These are phyloP conservation scores for Microtus oregoni DNA, from an alignment of 2,113 vertebrate species.

Conservation along the genomic window DNA sequence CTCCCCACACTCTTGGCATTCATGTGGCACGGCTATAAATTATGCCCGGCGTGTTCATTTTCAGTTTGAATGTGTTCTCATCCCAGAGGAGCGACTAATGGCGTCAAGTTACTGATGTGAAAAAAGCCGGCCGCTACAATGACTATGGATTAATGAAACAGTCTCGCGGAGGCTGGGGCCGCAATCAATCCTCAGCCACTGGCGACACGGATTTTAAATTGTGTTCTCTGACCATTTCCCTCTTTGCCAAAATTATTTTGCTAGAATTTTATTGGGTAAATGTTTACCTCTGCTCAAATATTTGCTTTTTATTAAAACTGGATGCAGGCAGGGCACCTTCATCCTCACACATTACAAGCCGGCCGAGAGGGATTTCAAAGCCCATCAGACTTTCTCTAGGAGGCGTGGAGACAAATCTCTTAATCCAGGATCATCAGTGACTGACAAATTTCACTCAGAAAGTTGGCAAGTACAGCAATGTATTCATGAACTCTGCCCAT, in stretches of 20 bases:
- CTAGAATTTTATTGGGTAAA: slow-evolving; percentile 74
- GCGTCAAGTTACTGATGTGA: slow-evolving; percentile 84
- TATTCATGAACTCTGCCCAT: neutral
- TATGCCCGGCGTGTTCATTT: slow-evolving; percentile 80
- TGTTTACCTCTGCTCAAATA: slow-evolving; percentile 71
- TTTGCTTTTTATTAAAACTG: slow-evolving; percentile 77
- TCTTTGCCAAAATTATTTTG: slow-evolving; percentile 74
- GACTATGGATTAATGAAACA: slow-evolving; percentile 83
- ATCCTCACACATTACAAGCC: neutral
- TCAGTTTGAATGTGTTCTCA: slow-evolving; percentile 83
- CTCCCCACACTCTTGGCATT: slow-evolving; percentile 67
- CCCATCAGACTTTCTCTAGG: slow-evolving; percentile 29
- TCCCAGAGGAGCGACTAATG: slow-evolving; percentile 84
- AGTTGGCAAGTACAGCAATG: neutral
- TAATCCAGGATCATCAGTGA: neutral
- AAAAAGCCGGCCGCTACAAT: slow-evolving; percentile 78
- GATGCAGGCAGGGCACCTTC: slow-evolving; percentile 1
- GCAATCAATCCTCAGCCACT: slow-evolving; percentile 78
- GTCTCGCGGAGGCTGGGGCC: slow-evolving; percentile 75
- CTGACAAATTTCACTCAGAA: slow-evolving; percentile 65
- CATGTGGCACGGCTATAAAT: slow-evolving; percentile 78
- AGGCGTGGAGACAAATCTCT: slow-evolving; percentile 52
- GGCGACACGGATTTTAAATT: slow-evolving; percentile 76
- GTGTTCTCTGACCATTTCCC: slow-evolving; percentile 64
- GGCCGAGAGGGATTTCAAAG: slow-evolving; percentile 50